Base-by-base conservation (phyloP, 2,888 invertebrate species). In the Pycnomerus fuliginosus region DNA sequence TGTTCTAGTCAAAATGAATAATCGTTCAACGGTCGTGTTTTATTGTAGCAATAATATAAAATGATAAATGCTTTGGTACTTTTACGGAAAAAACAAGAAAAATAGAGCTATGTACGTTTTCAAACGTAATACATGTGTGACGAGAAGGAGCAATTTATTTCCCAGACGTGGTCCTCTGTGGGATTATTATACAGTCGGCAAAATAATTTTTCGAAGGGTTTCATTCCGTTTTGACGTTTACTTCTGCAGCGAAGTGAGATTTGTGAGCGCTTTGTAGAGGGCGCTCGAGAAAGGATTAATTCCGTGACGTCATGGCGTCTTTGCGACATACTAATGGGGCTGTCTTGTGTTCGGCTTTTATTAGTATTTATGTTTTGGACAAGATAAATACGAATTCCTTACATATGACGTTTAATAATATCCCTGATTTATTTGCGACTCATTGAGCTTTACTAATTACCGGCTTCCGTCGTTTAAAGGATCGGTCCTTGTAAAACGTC, bases 1-100 rank as follows among this genome's bases (percentile, higher is more conserved):
- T 65, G 64, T 65, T 60, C 58, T 59, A 63, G 65, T 67, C 67
- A 66, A 63, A 62, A 65, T 66, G 65, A 66, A 60, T 64, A 65
- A 67, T 67, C 64, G 65, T 61, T 60, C 50, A 55, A 52, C 53
- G 56, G 55, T 58, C 51, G 52, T 58, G 58, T 62, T 65, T 65
- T 65, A 66, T 65, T 62, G 64, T 60, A 47, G 65, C 62, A 67
- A 65, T 66, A 66, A 65, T 62, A 63, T 64, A 64, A 63, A 60
- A 65, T 65, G 65, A 65, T 62, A 62, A 64, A 66, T 67, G 64
- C 41, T 44, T 29, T 33, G 32, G 44, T 35, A 32, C 51, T 48
- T 36, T 48, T 42, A 51, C 48, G 43, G 42, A 36, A 44, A 52
- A 53, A 48, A 41, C 30, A 33, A 39, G 20, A 46, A 45, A 47